Evolutionary conservation across 2,113 vertebrate genomes (phyloP).

Genomic region (Dendrocopos noguchii): DNA sequence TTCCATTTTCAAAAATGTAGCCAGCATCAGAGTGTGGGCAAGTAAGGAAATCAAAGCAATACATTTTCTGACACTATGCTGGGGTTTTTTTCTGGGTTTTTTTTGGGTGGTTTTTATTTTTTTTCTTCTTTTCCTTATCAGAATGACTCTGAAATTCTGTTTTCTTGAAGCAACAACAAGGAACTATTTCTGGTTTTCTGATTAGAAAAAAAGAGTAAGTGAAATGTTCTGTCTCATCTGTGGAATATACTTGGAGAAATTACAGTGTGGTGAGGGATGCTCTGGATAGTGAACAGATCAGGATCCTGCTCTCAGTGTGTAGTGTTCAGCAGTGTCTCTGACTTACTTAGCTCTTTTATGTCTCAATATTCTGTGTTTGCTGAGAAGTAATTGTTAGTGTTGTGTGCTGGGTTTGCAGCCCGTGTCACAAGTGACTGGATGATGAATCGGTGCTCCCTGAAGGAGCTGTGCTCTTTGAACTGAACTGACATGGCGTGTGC

Average conservation of each 20-base stretch:
- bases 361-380: neutral
- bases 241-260: neutral
- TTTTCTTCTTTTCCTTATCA: neutral
- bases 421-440: neutral
- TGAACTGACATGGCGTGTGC: rapidly evolving
- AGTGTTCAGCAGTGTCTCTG: neutral
- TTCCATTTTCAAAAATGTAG: constrained; percentile 17
- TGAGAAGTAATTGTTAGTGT: neutral
- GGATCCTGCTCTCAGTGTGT: neutral
- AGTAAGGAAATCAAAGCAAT: neutral
- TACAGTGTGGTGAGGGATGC: neutral
- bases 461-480: neutral
- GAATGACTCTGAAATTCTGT: constrained; percentile 7
- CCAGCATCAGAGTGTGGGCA: neutral
- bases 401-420: neutral
- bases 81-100: neutral
- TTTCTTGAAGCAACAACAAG: neutral
- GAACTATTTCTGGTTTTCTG: neutral
- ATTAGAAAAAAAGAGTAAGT: neutral
- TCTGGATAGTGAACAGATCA: neutral
- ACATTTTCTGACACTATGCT: neutral
- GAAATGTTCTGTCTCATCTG: neutral
- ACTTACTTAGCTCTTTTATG: neutral
- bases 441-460: neutral
- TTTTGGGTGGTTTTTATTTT: neutral